These are phyloP conservation scores for Pseudachorutes palmiensis DNA, from an alignment of 1,140 invertebrate genomes.

Conservation along the genomic window DNA sequence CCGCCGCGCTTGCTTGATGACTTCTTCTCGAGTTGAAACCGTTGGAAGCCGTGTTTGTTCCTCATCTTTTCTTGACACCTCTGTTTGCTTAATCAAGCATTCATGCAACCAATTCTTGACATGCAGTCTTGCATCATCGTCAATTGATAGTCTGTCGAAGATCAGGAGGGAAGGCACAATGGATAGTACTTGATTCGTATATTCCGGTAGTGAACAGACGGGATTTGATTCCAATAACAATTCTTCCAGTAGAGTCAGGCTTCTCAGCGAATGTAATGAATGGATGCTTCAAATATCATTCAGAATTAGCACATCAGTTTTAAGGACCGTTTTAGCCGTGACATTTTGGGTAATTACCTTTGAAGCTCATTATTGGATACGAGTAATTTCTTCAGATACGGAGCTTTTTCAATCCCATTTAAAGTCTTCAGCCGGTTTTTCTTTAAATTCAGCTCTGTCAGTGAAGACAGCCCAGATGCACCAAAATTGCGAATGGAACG, in stretches of 20 bases:
- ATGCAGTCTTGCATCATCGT: constrained; percentile 28
- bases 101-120: constrained; percentile 24
- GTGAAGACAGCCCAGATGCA: constrained; percentile 61
- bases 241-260: constrained; percentile 38
- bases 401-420: constrained; percentile 67
- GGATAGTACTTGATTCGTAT: constrained; percentile 37
- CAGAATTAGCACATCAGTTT: neutral
- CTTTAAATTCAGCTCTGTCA: constrained; percentile 78
- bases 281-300: constrained; percentile 39
- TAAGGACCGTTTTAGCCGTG: neutral
- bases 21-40: constrained; percentile 29
- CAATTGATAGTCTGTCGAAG: constrained; percentile 25
- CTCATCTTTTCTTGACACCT: constrained; percentile 17
- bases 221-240: constrained; percentile 40
- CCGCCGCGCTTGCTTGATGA: constrained; percentile 30
- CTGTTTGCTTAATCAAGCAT: constrained; percentile 11
- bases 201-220: constrained; percentile 36
- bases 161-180: constrained; percentile 36
- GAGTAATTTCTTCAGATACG: constrained; percentile 71
- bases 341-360: constrained; percentile 18
- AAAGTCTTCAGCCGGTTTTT: constrained; percentile 72
- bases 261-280: constrained; percentile 30
- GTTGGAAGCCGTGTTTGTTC: constrained; percentile 5
- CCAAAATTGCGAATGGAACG: constrained; percentile 58
- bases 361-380: constrained; percentile 76